Evolutionary conservation across 2,888 invertebrate species (phyloP), one percentile per base, ranked within the genome.

Genomic region (Drosophila sordidapex): DNA sequence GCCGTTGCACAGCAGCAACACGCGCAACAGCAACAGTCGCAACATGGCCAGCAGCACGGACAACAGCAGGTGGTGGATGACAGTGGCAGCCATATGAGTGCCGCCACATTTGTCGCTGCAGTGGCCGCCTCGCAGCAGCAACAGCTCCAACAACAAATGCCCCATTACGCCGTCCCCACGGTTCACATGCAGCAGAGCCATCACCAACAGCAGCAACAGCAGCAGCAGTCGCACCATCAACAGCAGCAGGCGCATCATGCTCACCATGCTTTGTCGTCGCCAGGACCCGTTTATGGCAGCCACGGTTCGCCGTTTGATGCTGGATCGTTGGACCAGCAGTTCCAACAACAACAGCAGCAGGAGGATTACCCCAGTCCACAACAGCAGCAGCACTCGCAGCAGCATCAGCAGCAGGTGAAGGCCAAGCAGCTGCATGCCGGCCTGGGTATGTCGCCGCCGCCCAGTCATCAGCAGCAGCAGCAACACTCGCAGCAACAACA

Each of bases 391-490:
- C 88, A 76, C n/a, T 51, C 65, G 49, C 79, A 79, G 33, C 82
- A 90, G 48, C 87, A 71, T 51, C 90, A 93, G 92, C 86, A 93
- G 91, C 83, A 91, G 67, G 91, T 86, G 21, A 87, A 81, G 35
- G 88, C 94, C 91, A 93, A 94, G 92, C 90, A 91, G 43, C 80
- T 91, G 58, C 91, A 85, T 72, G 93, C 94, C 4, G 69, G 91
- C 1, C 92, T 94, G 85, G 94, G 93, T 27, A 91, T 95, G 94
- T 94, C 78, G 8, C 92, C 92, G 18, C 93, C 92, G 18, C 92
- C 89, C 94, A 95, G 54, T 95, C 96, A 92, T 38, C 91, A 68
- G 95, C 97, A 98, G 92, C 98, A 97, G 15, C 74, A 75, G 27
- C 86, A 87, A 35, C 90, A 82, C 49, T 84, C 94, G 91, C 93